Evolutionary conservation across 2,888 invertebrate species (phyloP).

Genomic region (Nowickia ferox): DNA sequence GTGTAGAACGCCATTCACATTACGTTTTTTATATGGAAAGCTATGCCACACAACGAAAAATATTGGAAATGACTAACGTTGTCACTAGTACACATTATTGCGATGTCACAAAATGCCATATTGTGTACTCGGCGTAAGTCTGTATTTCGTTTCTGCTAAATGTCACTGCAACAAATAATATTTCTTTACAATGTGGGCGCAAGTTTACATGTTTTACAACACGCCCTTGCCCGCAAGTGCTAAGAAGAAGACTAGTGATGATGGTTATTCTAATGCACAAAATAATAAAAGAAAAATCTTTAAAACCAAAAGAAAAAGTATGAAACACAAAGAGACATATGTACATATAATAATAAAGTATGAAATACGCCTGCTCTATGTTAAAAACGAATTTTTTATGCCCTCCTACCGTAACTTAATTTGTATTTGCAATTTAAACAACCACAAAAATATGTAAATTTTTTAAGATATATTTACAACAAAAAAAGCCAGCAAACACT

Average conservation of each 20-base stretch:
- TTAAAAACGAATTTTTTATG: constrained; percentile 58
- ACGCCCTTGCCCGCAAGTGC: constrained; percentile 60
- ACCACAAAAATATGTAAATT: constrained; percentile 5
- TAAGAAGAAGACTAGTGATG: constrained; percentile 5
- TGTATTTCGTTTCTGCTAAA: constrained; percentile 19
- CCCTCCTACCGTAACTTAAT: constrained; percentile 69
- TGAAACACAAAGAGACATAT: constrained; percentile 19
- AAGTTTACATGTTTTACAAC: constrained; percentile 63
- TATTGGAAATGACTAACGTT: too few relatives aligned
- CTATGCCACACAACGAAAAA: too few relatives aligned
- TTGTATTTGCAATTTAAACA: constrained; percentile 51
- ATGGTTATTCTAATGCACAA: constrained; percentile 15
- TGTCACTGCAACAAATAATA: constrained; percentile 43
- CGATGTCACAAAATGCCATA: too few relatives aligned
- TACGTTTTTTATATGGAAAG: too few relatives aligned
- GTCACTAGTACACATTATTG: too few relatives aligned
- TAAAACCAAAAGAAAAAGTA: constrained; percentile 18
- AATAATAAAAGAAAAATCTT: constrained; percentile 6
- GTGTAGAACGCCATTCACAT: too few relatives aligned
- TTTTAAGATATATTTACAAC: neutral
- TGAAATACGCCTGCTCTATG: constrained; percentile 60
- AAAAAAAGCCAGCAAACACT: constrained; percentile 29
- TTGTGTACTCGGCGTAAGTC: too few relatives aligned
- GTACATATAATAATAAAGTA: neutral
- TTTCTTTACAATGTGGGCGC: constrained; percentile 56